Evolutionary conservation across 2,797 vertebrate species (phyloP).

Genomic region (Dryobates pubescens): DNA sequence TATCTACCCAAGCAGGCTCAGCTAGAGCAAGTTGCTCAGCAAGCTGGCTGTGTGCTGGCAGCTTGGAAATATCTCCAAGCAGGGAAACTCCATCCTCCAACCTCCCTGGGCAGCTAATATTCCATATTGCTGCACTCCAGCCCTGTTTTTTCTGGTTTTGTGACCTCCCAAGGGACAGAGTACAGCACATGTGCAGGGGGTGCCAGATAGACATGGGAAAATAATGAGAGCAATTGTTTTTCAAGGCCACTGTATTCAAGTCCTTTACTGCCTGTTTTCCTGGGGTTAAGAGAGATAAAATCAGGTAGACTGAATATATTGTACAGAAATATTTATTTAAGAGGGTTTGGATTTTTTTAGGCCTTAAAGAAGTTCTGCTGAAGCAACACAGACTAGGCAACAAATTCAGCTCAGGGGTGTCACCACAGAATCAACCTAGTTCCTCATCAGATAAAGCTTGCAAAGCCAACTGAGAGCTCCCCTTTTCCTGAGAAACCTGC

Average conservation of each 20-base stretch:
- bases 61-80: neutral
- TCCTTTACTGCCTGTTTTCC: neutral
- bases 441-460: neutral
- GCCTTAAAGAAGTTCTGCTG: neutral
- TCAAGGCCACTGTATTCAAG: neutral
- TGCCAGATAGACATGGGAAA: neutral
- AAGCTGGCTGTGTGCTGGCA: neutral
- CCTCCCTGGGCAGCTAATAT: neutral
- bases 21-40: neutral
- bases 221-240: neutral
- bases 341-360: neutral
- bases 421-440: neutral
- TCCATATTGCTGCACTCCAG: neutral
- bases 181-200: neutral
- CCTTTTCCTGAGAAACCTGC: neutral
- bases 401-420: neutral
- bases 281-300: neutral
- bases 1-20: neutral
- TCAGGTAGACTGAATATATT: neutral
- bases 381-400: neutral
- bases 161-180: neutral
- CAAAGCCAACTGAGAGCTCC: neutral
- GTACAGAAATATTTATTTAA: neutral
- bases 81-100: neutral
- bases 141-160: neutral